Conservation (phyloP, 1,140 invertebrate species). For the Calosoma granatense region DNA sequence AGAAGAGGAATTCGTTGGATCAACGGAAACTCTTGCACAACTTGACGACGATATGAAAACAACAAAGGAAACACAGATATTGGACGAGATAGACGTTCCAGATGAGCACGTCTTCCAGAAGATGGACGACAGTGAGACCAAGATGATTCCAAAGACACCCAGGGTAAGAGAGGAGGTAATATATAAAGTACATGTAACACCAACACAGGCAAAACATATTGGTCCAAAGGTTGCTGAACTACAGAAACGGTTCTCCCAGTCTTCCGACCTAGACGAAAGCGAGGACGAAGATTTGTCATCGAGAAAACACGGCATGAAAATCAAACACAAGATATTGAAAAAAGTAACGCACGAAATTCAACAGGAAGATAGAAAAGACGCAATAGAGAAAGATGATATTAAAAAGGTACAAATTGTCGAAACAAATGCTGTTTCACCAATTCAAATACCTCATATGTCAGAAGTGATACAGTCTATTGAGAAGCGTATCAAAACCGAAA, state of each 20-base stretch:
- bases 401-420: conserved; percentile 10
- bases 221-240: conserved; percentile 38
- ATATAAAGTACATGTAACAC: conserved; percentile 14
- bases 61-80: conserved; percentile 5
- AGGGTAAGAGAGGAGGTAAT: conserved; percentile 15
- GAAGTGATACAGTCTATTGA: conserved; percentile 24
- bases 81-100: too few species aligned
- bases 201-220: conserved; percentile 29
- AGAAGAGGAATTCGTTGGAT: conserved; percentile 29
- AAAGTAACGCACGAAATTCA: background rate
- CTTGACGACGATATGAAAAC: conserved; percentile 22
- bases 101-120: conserved; percentile 19
- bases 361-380: conserved; percentile 10
- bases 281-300: conserved; percentile 16
- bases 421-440: conserved; percentile 10
- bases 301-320: conserved; percentile 12
- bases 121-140: conserved; percentile 13
- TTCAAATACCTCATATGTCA: conserved; percentile 19
- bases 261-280: conserved; percentile 23
- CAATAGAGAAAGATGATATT: conserved; percentile 11
- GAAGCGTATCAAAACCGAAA: conserved; percentile 19
- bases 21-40: conserved; percentile 32
- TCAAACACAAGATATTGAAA: conserved; percentile 4
- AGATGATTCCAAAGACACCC: conserved; percentile 16
- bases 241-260: conserved; percentile 36